These are phyloP conservation scores for Notodonta ziczac DNA, from an alignment of 2,888 invertebrate species.

Conservation along the genomic window DNA sequence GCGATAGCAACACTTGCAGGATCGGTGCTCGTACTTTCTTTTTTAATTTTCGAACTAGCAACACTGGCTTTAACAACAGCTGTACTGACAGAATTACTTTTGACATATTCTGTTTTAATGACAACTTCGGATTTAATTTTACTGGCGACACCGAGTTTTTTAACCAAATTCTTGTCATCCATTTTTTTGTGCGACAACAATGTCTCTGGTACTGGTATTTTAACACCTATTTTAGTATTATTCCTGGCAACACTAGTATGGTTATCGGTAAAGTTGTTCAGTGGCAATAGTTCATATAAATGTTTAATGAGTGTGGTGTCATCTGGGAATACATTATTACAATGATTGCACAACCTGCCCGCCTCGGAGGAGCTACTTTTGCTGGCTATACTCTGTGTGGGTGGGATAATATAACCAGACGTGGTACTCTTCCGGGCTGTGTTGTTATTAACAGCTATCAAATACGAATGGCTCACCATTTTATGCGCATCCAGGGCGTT, in stretches of 20 bases:
- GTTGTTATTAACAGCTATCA: conserved; percentile 40
- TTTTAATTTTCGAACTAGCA: background rate
- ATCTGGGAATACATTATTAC: conserved; percentile 47
- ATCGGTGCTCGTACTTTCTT: background rate
- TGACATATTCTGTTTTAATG: background rate
- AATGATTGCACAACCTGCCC: conserved; percentile 52
- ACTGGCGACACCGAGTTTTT: background rate
- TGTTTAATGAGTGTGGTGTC: conserved; percentile 53
- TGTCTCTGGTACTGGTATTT: background rate
- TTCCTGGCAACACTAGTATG: background rate
- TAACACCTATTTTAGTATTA: background rate
- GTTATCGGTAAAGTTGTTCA: conserved; percentile 24
- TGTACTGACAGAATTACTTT: background rate
- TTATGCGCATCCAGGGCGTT: conserved; percentile 59
- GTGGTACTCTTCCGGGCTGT: conserved; percentile 34
- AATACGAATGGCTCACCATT: conserved; percentile 54
- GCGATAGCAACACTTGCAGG: background rate
- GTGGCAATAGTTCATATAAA: conserved; percentile 49
- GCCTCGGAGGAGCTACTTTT: conserved; percentile 21
- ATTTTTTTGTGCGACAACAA: background rate
- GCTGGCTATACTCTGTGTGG: conserved; percentile 10
- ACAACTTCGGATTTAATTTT: background rate
- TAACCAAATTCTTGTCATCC: background rate
- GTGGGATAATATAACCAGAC: background rate
- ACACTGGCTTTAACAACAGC: background rate